Base-by-base conservation (phyloP, 2,888 invertebrate genomes). In the Steinernema carpocapsae region DNA sequence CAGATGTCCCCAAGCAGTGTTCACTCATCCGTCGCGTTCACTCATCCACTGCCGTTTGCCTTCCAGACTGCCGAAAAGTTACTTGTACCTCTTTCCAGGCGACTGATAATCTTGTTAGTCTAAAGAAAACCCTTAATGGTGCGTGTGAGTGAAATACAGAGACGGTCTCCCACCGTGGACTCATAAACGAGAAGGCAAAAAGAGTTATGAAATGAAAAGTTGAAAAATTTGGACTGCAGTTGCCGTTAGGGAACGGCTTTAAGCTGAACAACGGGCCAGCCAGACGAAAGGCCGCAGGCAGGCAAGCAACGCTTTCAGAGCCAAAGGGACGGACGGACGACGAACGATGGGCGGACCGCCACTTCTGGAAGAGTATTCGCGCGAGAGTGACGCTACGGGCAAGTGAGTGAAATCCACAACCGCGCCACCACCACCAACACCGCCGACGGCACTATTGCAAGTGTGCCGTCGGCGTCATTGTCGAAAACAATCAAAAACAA, bases 331-430 rank as follows among this genome's bases (percentile, higher is more conserved):
- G 64, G 26, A 64, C 64, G 64, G 26, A 64, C 64, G 64, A 64
- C 32, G 64, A 26, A 26, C 24, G 29, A 64, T 64, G 64, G 64
- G 64, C 64, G 64, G 64, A 64, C 64, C 64, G 64, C 64, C 64
- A 64, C 64, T 64, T 64, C 64, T 64, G 64, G 64, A 64, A 64
- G 64, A 64, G 64, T 64, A 64, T 64, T 64, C 64, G 64, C 64
- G 64, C 64, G 32, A 64, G 64, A 64, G 64, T 64, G 64, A 64
- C 64, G 64, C 64, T 29, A 64, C 64, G 64, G 64, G 64, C 64
- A 64, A 64, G 32, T 64, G 64, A 64, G 64, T 26, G 64, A 64
- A 7, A 17, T 64, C 48, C 48, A 48, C n/a, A 48, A 26, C 56
- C 56, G 4, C 37, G 26, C 26, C 17, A 32, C 64, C 64, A 32